Conservation (phyloP, 2,797 vertebrate genomes). For the Crocodylus rhombifer region DNA sequence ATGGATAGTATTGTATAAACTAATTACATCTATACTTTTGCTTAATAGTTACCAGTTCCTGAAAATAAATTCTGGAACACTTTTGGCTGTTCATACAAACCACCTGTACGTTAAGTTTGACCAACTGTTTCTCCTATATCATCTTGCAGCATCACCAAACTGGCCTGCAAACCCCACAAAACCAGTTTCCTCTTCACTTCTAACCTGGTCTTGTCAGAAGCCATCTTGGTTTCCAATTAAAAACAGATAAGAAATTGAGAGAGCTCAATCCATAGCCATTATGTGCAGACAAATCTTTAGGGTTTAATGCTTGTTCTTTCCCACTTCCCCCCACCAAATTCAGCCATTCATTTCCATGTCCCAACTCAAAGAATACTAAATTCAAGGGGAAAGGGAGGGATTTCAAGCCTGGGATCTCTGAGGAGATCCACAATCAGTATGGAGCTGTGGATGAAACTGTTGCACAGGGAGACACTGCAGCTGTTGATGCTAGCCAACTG, state of each 20-base stretch:
- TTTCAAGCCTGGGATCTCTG: background rate
- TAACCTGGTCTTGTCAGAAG: background rate
- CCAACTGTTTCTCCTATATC: background rate
- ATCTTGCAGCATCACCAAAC: background rate
- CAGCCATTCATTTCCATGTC: background rate
- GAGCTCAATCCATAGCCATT: background rate
- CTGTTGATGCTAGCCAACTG: no score
- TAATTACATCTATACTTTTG: background rate
- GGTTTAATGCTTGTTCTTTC: no score
- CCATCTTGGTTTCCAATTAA: slow-evolving; percentile 10
- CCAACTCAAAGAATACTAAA: no score
- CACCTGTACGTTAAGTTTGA: background rate
- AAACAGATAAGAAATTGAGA: background rate
- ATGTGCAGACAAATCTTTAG: no score
- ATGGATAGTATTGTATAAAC: background rate
- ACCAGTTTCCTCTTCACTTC: background rate
- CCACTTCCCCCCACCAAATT: no score
- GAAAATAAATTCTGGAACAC: background rate
- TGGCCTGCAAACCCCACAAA: background rate
- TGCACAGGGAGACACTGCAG: no score
- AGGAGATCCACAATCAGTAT: background rate
- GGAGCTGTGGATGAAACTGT: background rate
- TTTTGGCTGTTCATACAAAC: background rate
- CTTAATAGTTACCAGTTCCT: slow-evolving; percentile 1
- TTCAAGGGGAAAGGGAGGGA: background rate